A percentile compares a stretch with the other conserved stretches of the same genome.
Evolutionary conservation across 1,140 invertebrate genomes (phyloP).

Genomic region (Rhynchophorus ferrugineus): DNA sequence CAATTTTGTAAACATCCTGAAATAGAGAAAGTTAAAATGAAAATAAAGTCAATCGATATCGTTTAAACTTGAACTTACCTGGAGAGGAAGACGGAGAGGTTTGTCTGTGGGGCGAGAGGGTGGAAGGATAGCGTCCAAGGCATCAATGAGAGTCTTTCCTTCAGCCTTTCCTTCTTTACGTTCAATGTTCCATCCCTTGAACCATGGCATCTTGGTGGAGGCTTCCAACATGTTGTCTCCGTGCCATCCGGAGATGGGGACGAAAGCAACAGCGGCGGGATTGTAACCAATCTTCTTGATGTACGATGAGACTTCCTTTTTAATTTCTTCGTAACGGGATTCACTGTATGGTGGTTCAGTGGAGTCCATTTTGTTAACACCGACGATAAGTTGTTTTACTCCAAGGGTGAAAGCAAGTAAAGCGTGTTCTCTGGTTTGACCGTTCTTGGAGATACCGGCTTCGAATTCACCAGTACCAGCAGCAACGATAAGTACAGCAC

Average conservation of each 20-base stretch:
- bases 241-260: conserved; percentile 92
- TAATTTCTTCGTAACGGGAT: conserved; percentile 82
- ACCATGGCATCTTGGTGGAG: conserved; percentile 77
- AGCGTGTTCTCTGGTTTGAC: conserved; percentile 90
- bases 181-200: conserved; percentile 84
- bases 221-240: conserved; percentile 89
- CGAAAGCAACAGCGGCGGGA: conserved; percentile 81
- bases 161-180: conserved; percentile 77
- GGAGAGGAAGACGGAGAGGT: conserved; percentile 81
- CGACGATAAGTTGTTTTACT: conserved; percentile 90
- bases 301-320: conserved; percentile 83
- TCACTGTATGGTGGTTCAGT: conserved; percentile 86
- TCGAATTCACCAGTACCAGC: conserved; percentile 92
- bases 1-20: conserved; percentile 96
- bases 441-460: conserved; percentile 92
- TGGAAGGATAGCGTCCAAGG: conserved; percentile 81
- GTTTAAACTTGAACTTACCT: conserved; percentile 41
- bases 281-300: conserved; percentile 96
- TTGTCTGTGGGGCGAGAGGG: conserved; percentile 82
- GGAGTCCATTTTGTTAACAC: conserved; percentile 95
- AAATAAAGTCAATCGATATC: conserved; percentile 5
- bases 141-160: conserved; percentile 81
- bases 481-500: conserved; percentile 87
- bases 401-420: conserved; percentile 88
- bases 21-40: conserved; percentile 16